Base-by-base conservation (phyloP, 2,888 invertebrate species). In the Zygaena filipendulae region DNA sequence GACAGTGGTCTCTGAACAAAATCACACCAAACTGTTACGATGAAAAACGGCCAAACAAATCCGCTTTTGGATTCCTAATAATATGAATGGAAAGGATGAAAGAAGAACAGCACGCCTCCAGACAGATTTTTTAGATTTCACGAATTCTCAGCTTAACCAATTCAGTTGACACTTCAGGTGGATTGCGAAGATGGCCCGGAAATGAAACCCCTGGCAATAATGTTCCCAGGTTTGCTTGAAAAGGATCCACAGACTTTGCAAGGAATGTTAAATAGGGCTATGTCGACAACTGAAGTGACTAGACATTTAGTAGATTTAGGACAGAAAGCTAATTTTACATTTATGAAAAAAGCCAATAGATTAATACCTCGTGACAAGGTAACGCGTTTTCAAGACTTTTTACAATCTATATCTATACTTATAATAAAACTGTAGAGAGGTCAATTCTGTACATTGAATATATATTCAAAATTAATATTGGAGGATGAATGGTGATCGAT, bases 211-310 rank as follows among this genome's bases (percentile, higher is more conserved):
- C 37, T 75, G 27, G 68, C 68, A 13, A 53, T 69, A 22, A 63
- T 75, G 64, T 75, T 75, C 39, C 74, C 74, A 30, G 62, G 53
- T 12, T 45, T 75, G 32, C 41, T 71, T 10, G 55, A 69, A 22
- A 59, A 61, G 44, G 69, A 74, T 36, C 69, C 71, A 2, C 48
- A 53, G 36, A 71, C 63, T 16, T 47, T 72, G 23, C 47, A 68
- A 45, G 67, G 63, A 23, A 59, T 75, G 45, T 41, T 71, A 11
- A 63, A 58, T 28, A 64, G 59, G 35, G 59, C 50, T 3, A 71
- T 75, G 66, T 75, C 74, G 3, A 75, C 74, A 6, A 72, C 72
- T 8, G 74, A 75, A 53, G 68, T 75, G 8, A 74, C 74, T 2
- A 63, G 56, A 32, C 67, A 68, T 46, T 52, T 75, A 33, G 66